These are phyloP conservation scores for Anoncus sp. DNA, from an alignment of 2,888 invertebrate species.

Conservation along the genomic window DNA sequence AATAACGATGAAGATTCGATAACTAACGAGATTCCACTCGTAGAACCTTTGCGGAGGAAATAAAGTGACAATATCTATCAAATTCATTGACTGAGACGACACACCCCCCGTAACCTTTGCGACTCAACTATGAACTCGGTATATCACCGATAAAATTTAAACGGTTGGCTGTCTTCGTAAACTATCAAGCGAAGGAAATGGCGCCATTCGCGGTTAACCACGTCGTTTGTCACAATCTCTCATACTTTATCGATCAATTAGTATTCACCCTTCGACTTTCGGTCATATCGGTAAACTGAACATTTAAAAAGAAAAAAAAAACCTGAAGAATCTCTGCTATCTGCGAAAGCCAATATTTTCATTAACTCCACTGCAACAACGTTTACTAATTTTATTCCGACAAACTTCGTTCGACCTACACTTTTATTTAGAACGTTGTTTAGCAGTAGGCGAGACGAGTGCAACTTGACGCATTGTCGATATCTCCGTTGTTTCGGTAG, in stretches of 20 bases:
- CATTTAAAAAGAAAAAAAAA: not conserved
- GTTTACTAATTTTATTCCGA: too few relatives aligned
- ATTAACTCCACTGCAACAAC: too few relatives aligned
- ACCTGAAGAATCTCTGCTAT: too few relatives aligned
- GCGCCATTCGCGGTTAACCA: slow-evolving; percentile 28
- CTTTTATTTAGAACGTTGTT: too few relatives aligned
- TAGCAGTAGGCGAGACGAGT: too few relatives aligned
- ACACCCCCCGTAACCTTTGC: slow-evolving; percentile 11
- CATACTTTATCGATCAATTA: not conserved
- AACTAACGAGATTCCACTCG: slow-evolving; percentile 43
- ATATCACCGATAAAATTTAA: slow-evolving; percentile 55
- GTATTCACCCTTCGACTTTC: not conserved
- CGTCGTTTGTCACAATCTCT: slow-evolving; percentile 35
- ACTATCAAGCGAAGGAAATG: slow-evolving; percentile 24
- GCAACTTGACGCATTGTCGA: too few relatives aligned
- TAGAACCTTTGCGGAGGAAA: slow-evolving; percentile 18
- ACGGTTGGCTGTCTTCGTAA: slow-evolving; percentile 18
- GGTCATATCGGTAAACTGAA: not conserved
- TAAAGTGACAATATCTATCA: slow-evolving; percentile 49
- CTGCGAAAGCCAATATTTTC: too few relatives aligned
- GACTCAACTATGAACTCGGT: slow-evolving; percentile 16
- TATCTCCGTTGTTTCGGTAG: too few relatives aligned
- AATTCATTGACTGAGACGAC: slow-evolving; percentile 46
- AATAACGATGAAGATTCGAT: too few relatives aligned
- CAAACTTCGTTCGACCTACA: too few relatives aligned